Evolutionary conservation across 2,888 invertebrate species (phyloP).

Genomic region (Malachius bipustulatus): DNA sequence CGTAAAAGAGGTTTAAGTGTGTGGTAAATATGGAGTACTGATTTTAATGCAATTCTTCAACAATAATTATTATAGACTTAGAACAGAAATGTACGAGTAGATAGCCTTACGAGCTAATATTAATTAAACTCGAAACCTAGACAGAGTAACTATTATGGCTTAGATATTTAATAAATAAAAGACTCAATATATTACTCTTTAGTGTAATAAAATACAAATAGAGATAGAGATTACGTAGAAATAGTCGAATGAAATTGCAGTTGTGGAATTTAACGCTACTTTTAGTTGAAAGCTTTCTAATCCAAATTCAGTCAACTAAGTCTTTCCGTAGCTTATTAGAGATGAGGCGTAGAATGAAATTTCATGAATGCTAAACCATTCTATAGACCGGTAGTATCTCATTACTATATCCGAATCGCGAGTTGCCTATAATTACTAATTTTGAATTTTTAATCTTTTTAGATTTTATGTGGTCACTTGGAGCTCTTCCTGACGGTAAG

Average conservation of each 20-base stretch:
- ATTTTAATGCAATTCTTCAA: too few species aligned
- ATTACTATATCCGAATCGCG: background rate
- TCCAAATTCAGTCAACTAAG: conserved; percentile 17
- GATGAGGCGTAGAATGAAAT: conserved; percentile 36
- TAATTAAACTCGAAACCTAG: too few species aligned
- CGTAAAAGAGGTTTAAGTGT: too few species aligned
- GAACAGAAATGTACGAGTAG: too few species aligned
- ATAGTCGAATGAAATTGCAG: conserved; percentile 30
- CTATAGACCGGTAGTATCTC: background rate
- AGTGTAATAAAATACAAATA: conserved; percentile 12
- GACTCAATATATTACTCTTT: too few species aligned
- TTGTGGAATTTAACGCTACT: conserved; percentile 20
- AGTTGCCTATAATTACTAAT: conserved; percentile 25
- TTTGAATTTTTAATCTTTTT: conserved; percentile 45
- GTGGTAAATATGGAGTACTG: too few species aligned
- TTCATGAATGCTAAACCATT: conserved; percentile 34
- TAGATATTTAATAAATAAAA: too few species aligned
- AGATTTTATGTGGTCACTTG: conserved; percentile 99
- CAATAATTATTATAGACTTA: too few species aligned
- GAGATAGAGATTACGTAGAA: conserved; percentile 7
- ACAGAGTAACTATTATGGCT: too few species aligned
- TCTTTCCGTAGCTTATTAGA: conserved; percentile 30
- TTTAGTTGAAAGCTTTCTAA: conserved; percentile 14
- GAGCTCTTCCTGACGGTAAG: conserved; percentile 96
- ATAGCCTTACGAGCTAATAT: too few species aligned